phyloP scores from a whole-genome alignment of 2,113 vertebrate species.

The Eleginops maclovinus region DNA sequence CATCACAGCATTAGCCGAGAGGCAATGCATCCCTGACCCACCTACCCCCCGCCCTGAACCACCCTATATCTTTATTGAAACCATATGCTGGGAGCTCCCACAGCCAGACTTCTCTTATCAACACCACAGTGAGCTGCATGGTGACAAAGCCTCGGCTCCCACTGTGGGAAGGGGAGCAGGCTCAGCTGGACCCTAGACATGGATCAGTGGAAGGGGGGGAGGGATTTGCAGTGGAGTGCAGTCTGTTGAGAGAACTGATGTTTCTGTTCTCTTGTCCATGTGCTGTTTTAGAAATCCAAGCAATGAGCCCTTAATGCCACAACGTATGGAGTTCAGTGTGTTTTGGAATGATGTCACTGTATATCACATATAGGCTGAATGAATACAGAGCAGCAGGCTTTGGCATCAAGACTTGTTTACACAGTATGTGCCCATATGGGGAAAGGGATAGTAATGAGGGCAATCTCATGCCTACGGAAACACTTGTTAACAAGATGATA shows the following conservation, averaged over 20 bases:
- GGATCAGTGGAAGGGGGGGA: slow-evolving; percentile 2
- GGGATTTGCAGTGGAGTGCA: slow-evolving; percentile 22
- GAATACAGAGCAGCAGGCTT: slow-evolving; percentile 9
- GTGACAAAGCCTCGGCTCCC: slow-evolving; percentile 64
- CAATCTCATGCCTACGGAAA: slow-evolving; percentile 9
- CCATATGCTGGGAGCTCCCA: slow-evolving; percentile 72
- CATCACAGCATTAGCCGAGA: slow-evolving; percentile 1
- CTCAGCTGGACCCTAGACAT: slow-evolving; percentile 54
- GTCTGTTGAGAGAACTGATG: neutral
- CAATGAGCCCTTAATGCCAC: neutral
- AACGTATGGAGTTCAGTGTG: neutral
- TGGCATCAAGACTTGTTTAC: slow-evolving; percentile 3
- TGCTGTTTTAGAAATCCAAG: neutral
- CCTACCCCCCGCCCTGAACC: neutral
- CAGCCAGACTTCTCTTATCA: slow-evolving; percentile 74
- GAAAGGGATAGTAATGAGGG: slow-evolving; percentile 16
- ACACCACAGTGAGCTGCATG: slow-evolving; percentile 60
- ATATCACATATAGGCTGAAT: neutral
- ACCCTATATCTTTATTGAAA: slow-evolving; percentile 77
- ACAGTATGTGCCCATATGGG: slow-evolving; percentile 7
- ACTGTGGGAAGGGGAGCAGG: slow-evolving; percentile 58
- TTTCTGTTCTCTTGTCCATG: slow-evolving; percentile 9
- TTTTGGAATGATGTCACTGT: neutral
- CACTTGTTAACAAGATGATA: slow-evolving; percentile 7
- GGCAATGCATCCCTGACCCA: neutral